Evolutionary conservation across 1,140 invertebrate species (phyloP), one percentile per base, ranked within the genome.

Genomic region (Dendroctonus valens): DNA sequence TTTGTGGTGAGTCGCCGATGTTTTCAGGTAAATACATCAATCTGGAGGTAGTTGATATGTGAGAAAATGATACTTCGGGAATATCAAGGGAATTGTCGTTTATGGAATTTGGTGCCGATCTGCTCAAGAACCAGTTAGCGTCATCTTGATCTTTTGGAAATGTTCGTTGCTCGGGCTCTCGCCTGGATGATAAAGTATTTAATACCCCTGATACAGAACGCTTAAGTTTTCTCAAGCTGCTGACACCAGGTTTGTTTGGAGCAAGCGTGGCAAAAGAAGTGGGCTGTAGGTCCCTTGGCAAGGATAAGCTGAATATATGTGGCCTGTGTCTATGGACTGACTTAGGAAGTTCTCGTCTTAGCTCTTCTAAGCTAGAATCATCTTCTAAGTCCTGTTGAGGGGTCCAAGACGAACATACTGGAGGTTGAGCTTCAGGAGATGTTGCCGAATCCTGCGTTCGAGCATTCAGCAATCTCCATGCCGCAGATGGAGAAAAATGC

Each of bases 1-100:
- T 11, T 40, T 7, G 5, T 11, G 37, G 37, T 6, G 9, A 11
- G 14, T 65, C 63, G 48, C 64, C 58, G 37, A 57, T 8, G 53
- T 48, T 84, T 53, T 87, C 86, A 0, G 91, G 91, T 40, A 93
- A 81, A 77, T 93, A 93, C 87, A 93, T 91, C 6, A 91, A 84
- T 74, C 89, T 86, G 1, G 87, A 85, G 5, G 86, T 70, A 49
- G 51, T 59, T 63, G 41, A 49, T 58, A 39, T 65, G 60, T 61
- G 65, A 14, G 26, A 67, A 54, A 41, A 65, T 0, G 60, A 59
- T 5, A 68, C 51, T 52, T 72, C 62, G 53, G 68, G 65, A 11
- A 67, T 65, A 64, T 78, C 76, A 44, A 74, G 65, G 1, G 75
- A 75, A 63, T 72, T 74, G n/a, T 80, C 84, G 69, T 88, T 89